Evolutionary conservation across 2,888 invertebrate species (phyloP).

Genomic region (Spilosoma lubricipeda): DNA sequence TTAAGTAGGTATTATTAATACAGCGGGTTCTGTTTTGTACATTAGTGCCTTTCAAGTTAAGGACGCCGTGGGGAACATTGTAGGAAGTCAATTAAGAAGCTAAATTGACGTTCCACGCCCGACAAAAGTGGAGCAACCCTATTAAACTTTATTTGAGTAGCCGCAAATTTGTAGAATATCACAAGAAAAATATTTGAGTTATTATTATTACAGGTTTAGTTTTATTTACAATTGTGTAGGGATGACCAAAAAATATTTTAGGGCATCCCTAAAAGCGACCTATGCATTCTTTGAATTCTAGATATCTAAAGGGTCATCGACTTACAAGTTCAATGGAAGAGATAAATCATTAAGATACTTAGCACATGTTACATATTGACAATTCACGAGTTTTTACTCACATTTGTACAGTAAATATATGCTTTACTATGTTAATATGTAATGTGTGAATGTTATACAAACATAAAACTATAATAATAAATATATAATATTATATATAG

Average conservation of each 20-base stretch:
- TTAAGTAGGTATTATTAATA: background rate
- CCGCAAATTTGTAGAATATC: background rate
- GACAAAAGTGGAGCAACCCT: background rate
- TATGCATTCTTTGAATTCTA: conserved; percentile 35
- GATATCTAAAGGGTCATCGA: conserved; percentile 52
- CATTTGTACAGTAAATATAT: conserved; percentile 3
- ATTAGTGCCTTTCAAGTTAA: background rate
- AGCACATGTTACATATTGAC: conserved; percentile 25
- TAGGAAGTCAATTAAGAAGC: conserved; percentile 1
- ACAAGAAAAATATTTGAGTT: background rate
- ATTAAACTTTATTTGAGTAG: background rate
- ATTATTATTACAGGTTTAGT: background rate
- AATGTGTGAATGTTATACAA: background rate
- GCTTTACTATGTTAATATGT: background rate
- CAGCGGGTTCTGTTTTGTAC: background rate
- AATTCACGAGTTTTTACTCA: conserved; percentile 3
- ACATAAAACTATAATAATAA: background rate
- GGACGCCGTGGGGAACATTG: background rate
- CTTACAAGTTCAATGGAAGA: conserved; percentile 50
- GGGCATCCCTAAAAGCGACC: conserved; percentile 34
- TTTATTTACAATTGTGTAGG: background rate
- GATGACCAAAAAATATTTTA: background rate
- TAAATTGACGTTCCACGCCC: background rate
- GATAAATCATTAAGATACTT: conserved; percentile 28
- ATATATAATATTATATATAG: no score